Evolutionary conservation across 1,140 invertebrate species (phyloP).

Genomic region (Latrodectus geometricus): DNA sequence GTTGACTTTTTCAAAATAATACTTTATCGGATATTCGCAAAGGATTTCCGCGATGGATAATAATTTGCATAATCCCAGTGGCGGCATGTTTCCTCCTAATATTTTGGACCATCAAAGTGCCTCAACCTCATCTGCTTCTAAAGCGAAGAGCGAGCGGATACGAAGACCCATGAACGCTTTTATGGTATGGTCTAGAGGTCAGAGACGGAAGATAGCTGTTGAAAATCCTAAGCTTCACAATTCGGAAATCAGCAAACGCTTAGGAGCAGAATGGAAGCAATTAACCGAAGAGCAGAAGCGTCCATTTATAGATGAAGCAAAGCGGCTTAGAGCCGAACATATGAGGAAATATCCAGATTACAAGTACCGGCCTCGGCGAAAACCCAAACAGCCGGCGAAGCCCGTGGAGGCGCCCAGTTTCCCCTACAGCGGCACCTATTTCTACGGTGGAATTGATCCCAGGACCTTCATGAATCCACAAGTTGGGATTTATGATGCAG

Average conservation of each 20-base stretch:
- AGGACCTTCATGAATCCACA: conserved; percentile 19
- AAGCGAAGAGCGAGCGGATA: conserved; percentile 70
- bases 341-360: conserved; percentile 70
- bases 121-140: too few species aligned
- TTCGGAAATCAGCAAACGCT: conserved; percentile 73
- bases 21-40: too few species aligned
- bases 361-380: conserved; percentile 68
- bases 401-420: conserved; percentile 64
- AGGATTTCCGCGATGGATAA: too few species aligned
- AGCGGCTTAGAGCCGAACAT: conserved; percentile 68
- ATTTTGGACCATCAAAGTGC: too few species aligned
- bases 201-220: conserved; percentile 66
- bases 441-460: background rate
- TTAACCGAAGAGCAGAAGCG: conserved; percentile 72
- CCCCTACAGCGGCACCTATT: background rate
- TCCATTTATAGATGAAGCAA: conserved; percentile 74
- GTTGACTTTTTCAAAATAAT: too few species aligned
- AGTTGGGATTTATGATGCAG: conserved; percentile 8
- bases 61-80: too few species aligned
- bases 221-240: conserved; percentile 66
- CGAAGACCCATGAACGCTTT: conserved; percentile 92
- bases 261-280: conserved; percentile 72
- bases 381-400: conserved; percentile 69
- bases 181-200: conserved; percentile 85
- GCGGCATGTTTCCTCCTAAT: too few species aligned